Base-by-base conservation (phyloP, 2,797 vertebrate genomes). In the Threskiornis aethiopicus region DNA sequence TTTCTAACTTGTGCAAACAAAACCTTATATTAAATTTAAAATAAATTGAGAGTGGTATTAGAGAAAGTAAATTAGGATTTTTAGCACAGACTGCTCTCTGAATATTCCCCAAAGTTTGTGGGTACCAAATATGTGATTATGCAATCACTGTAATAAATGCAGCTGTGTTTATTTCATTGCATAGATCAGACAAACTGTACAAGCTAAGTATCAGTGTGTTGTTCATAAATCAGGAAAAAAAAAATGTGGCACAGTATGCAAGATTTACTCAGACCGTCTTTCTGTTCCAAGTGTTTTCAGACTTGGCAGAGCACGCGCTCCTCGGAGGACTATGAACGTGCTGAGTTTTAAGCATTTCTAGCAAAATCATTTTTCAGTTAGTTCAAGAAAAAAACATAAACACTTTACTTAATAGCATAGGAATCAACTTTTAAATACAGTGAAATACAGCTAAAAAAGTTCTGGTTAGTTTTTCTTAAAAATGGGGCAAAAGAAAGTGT, bases 81-180 rank as follows among this genome's bases (percentile, higher is more conserved):
- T 89, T 72, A 87, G 18, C 25, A 65, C 39, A 42, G n/a, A 46
- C 15, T 55, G 22, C 22, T 67, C 51, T 61, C 55, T 78, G 52
- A 67, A 81, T 87, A 83, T 58, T 96, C 67, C 57, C 61, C 61
- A 54, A 93, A 71, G 29, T 69, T 67, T 93, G 41, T 59, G 61
- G 39, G 57, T 80, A 79, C 59, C 49, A 75, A 73, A 33, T 62
- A 83, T 5, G 16, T 76, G 61, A 69, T 84, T 71, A 83, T 75
- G 65, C 19, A 90, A 75, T 92, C 6, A 0, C 52, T 86, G 26
- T 42, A 78, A 88, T 72, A 87, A 91, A 77, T 42, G 47, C 77
- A 96, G 86, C 88, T 96, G 93, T 96, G 89, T 92, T 94, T 94
- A 86, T 91, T 95, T 88, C 51, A 72, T 51, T 82, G 61, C 20